Evolutionary conservation across 2,113 vertebrate species (phyloP).

Genomic region (Bucco capensis): DNA sequence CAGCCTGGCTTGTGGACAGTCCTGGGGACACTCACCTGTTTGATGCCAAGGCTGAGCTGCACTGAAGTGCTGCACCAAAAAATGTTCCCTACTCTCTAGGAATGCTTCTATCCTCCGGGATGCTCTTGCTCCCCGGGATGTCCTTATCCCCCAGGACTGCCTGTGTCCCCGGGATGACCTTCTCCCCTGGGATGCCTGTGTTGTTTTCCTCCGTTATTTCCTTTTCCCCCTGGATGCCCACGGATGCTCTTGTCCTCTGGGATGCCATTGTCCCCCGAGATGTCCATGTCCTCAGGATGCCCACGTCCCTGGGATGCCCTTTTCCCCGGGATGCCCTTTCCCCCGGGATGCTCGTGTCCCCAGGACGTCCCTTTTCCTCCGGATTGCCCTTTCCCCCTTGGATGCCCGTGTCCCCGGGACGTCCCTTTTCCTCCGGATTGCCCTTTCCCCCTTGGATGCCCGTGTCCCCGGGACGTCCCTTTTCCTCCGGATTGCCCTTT

Average conservation of each 20-base stretch:
- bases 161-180: no score
- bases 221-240: no score
- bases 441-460: neutral
- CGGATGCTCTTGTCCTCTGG: no score
- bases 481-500: no score
- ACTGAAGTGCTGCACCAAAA: neutral
- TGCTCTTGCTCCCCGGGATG: neutral
- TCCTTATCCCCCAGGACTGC: neutral
- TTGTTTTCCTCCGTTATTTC: no score
- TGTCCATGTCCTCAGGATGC: no score
- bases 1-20: neutral
- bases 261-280: no score
- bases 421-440: no score
- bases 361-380: no score
- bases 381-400: neutral
- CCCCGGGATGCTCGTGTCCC: neutral
- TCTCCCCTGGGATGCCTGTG: no score
- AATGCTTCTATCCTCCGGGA: neutral
- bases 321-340: neutral
- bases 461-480: no score
- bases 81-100: neutral
- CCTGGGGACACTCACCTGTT: accelerated
- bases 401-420: neutral
- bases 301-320: no score
- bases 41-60: neutral